Evolutionary conservation across 2,113 vertebrate species (phyloP).

Genomic region (Loxodonta africana): DNA sequence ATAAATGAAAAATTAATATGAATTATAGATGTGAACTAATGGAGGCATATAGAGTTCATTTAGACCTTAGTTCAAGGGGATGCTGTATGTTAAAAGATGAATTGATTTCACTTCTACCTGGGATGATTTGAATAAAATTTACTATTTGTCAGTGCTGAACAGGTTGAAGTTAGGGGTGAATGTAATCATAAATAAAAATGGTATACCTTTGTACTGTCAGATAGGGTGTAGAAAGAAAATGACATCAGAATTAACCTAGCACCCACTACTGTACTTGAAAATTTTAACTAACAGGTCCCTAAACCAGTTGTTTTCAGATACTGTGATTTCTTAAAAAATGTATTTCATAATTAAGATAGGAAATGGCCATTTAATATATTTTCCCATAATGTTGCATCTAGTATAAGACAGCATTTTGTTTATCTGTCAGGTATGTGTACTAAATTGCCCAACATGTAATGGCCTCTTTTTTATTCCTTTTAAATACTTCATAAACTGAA

Average conservation of each 20-base stretch:
- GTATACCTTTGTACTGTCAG: not conserved
- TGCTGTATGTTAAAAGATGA: not conserved
- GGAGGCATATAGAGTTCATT: conserved; percentile 14
- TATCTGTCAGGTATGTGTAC: conserved; percentile 5
- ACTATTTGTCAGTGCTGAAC: not conserved
- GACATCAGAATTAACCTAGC: not conserved
- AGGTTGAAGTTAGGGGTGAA: not conserved
- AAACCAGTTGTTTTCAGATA: not conserved
- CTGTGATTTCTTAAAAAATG: conserved; percentile 41
- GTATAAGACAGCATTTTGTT: conserved; percentile 4
- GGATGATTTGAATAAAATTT: conserved; percentile 25
- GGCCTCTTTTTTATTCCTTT: conserved; percentile 17
- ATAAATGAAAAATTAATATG: conserved; percentile 58
- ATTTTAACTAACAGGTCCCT: not conserved
- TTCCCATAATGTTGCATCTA: conserved; percentile 63
- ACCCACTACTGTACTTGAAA: not conserved
- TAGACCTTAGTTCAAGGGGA: not conserved
- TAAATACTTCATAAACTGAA: not conserved
- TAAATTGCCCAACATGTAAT: not conserved
- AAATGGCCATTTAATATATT: not conserved
- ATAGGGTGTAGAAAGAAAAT: not conserved
- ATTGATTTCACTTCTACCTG: conserved; percentile 49
- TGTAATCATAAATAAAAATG: not conserved
- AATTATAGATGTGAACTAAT: conserved; percentile 57
- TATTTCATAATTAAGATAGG: conserved; percentile 67